Conservation (phyloP, 2,888 invertebrate species). For the Caenorhabditis sinica region DNA sequence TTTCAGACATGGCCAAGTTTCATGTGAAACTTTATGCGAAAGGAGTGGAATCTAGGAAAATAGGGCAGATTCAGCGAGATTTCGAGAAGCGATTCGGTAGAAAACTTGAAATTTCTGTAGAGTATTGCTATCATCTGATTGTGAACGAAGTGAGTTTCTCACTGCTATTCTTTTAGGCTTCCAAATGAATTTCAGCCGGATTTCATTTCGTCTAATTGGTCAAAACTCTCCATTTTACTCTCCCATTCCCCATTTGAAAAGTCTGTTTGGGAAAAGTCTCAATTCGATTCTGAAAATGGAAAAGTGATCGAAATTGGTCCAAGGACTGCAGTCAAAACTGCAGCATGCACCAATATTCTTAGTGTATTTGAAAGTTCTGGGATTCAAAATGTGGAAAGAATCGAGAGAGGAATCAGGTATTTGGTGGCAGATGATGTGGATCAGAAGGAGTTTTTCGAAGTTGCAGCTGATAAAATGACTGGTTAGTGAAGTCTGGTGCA, state of each 20-base stretch:
- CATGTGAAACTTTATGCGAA: constrained; percentile 46
- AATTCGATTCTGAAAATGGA: constrained; percentile 26
- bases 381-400: constrained; percentile 88
- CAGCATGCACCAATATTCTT: constrained; percentile 96
- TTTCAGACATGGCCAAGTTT: constrained; percentile 21
- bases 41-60: constrained; percentile 34
- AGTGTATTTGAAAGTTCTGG: constrained; percentile 94
- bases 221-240: constrained; percentile 32
- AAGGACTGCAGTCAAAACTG: constrained; percentile 88
- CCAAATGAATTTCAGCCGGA: constrained; percentile 37
- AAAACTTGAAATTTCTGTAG: constrained; percentile 41
- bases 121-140: constrained; percentile 63
- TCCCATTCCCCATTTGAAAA: constrained; percentile 55
- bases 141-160: constrained; percentile 23
- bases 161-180: neutral
- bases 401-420: constrained; percentile 92
- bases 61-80: constrained; percentile 29
- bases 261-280: constrained; percentile 17
- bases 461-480: constrained; percentile 74
- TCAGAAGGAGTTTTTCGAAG: constrained; percentile 61
- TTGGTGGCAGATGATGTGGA: constrained; percentile 83
- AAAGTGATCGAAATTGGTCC: constrained; percentile 70
- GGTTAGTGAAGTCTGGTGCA: too few relatives aligned
- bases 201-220: constrained; percentile 20
- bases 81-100: constrained; percentile 33